phyloP scores from a whole-genome alignment of 2,113 vertebrate genomes.

The Nanorana parkeri region DNA sequence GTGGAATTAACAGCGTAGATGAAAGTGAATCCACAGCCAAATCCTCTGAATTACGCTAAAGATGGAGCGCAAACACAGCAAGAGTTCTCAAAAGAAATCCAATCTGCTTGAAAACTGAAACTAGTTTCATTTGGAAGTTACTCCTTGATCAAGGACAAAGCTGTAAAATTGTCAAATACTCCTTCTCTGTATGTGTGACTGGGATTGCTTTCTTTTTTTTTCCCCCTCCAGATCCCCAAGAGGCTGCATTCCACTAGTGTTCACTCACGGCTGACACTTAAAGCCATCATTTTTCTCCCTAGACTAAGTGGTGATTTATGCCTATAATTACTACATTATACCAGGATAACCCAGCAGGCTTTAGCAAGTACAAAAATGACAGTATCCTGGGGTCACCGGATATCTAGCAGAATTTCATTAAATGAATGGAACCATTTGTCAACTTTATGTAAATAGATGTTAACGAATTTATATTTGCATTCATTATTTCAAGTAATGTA shows the following conservation, averaged over 20 bases:
- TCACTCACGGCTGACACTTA: slow-evolving; percentile 39
- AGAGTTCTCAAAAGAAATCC: slow-evolving; percentile 34
- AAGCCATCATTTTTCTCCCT: slow-evolving; percentile 29
- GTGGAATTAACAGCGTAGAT: slow-evolving; percentile 7
- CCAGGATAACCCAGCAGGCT: background rate
- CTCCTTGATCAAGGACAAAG: slow-evolving; percentile 41
- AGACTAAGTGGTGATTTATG: slow-evolving; percentile 31
- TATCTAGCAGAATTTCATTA: slow-evolving; percentile 1
- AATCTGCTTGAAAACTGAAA: slow-evolving; percentile 51
- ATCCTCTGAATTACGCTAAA: slow-evolving; percentile 38
- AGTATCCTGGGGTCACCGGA: background rate
- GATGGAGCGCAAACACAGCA: slow-evolving; percentile 3
- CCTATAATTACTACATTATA: slow-evolving; percentile 10
- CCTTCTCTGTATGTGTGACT: slow-evolving; percentile 17
- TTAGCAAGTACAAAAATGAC: background rate
- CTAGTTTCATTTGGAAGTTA: slow-evolving; percentile 35
- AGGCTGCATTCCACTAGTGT: slow-evolving; percentile 34
- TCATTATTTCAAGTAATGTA: background rate
- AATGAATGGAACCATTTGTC: background rate
- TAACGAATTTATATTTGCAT: background rate
- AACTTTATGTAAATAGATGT: background rate
- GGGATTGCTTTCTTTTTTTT: slow-evolving; percentile 33
- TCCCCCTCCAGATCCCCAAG: slow-evolving; percentile 4
- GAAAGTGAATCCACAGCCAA: background rate
- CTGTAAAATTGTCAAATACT: slow-evolving; percentile 49